phyloP scores from a whole-genome alignment of 2,888 invertebrate genomes.

The Mythimna lalbum region DNA sequence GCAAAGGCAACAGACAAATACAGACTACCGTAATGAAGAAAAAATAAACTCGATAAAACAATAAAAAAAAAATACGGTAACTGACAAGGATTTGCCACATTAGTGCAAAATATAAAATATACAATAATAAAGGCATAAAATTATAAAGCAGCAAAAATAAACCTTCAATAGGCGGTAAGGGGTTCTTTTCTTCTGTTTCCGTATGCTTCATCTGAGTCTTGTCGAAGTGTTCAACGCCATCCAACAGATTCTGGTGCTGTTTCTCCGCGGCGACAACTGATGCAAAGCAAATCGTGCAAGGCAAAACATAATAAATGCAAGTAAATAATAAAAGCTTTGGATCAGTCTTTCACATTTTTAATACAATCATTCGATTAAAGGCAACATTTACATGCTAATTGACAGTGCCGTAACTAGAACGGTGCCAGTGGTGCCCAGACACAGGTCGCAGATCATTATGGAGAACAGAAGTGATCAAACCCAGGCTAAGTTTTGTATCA shows the following conservation, averaged over 20 bases:
- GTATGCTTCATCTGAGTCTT: constrained; percentile 94
- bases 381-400: constrained; percentile 64
- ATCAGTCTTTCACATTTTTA: constrained; percentile 39
- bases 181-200: constrained; percentile 93
- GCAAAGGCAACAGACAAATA: constrained; percentile 31
- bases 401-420: too few species aligned
- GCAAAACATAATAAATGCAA: constrained; percentile 66
- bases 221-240: constrained; percentile 94
- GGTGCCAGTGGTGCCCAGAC: too few species aligned
- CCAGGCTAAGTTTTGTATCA: too few species aligned
- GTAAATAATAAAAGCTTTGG: constrained; percentile 61
- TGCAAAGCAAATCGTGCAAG: constrained; percentile 86
- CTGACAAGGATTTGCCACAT: constrained; percentile 10
- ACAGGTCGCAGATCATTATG: too few species aligned
- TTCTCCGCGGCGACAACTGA: constrained; percentile 94
- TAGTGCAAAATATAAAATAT: constrained; percentile 23
- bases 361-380: constrained; percentile 47
- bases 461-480: too few species aligned
- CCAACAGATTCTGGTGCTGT: constrained; percentile 93
- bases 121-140: constrained; percentile 33
- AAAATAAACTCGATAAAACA: not conserved
- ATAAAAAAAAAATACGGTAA: constrained; percentile 8
- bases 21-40: not conserved
- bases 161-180: constrained; percentile 94
- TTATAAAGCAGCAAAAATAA: constrained; percentile 75